Percentiles rank a stretch among this genome's conserved stretches.
These are phyloP conservation scores for Lasioglossum lativentre DNA, from an alignment of 2,888 invertebrate species.

Conservation along the genomic window DNA sequence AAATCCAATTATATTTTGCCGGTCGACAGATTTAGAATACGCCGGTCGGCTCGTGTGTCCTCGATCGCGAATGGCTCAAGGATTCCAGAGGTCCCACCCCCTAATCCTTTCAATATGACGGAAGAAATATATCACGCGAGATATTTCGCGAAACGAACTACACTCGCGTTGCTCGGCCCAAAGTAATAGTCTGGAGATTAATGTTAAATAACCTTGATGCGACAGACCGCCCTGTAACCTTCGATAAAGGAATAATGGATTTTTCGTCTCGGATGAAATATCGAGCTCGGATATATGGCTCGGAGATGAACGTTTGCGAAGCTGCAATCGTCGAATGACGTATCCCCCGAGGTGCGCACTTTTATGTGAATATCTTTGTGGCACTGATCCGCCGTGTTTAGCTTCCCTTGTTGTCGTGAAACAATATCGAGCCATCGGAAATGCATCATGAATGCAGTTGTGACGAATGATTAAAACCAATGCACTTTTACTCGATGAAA, in stretches of 20 bases:
- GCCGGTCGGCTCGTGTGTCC: background rate
- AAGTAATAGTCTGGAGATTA: background rate
- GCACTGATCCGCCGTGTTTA: background rate
- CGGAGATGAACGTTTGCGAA: background rate
- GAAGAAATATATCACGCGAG: background rate
- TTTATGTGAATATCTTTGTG: background rate
- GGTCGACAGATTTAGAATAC: slow-evolving; percentile 9
- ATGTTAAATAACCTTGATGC: background rate
- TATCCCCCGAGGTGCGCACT: background rate
- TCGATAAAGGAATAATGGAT: slow-evolving; percentile 11
- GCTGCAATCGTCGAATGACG: background rate
- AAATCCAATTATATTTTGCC: slow-evolving; percentile 35
- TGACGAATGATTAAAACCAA: background rate
- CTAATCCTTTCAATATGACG: background rate
- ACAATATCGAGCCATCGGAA: background rate
- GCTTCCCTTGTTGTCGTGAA: background rate
- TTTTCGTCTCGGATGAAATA: background rate
- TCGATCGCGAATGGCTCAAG: slow-evolving; percentile 9
- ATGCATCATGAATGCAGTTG: background rate
- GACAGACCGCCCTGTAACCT: background rate
- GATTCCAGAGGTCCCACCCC: background rate
- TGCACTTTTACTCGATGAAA: background rate
- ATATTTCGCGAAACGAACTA: background rate
- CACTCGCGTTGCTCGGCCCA: background rate
- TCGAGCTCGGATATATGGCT: background rate